Evolutionary conservation across 2,888 invertebrate genomes (phyloP), one percentile per base, ranked within the genome.

Genomic region (Eupithecia subfuscata): DNA sequence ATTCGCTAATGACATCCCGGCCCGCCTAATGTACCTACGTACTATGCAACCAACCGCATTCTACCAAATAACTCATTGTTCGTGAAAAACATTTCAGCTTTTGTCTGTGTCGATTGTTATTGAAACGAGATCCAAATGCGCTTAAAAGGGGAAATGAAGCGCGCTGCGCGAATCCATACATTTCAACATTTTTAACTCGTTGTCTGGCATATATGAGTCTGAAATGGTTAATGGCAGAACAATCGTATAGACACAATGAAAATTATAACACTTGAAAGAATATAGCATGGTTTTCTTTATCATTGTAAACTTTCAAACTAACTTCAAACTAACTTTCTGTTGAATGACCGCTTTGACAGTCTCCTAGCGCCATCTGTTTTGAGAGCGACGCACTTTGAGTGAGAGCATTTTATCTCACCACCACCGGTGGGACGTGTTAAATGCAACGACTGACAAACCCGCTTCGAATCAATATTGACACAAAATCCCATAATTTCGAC

Each of bases 401-500:
- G 71, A 77, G 75, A 81, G 81, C 80, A 76, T 70, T 73, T 87
- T 86, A 83, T 85, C 82, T 82, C 3, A 30, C 30, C 3, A 30
- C 30, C 74, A 80, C 86, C 91, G 87, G 94, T 93, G 92, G 92
- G 90, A 94, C 87, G 94, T 94, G 94, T 92, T 92, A 93, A 94
- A 93, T 92, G 91, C 91, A 92, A 90, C 89, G 89, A 84, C 89
- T 86, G 88, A 91, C 93, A 91, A 91, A 90, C 88, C 91, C 89
- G 87, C 88, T 86, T 84, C 82, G 84, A 85, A 89, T 92, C 90
- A 95, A 95, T 94, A 94, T 95, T 95, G 88, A 95, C 92, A 89
- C 87, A 90, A 91, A 93, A 91, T 90, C 93, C 94, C 93, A 94
- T 93, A 93, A 94, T 93, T 92, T 91, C 90, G 92, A 93, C 93